These are phyloP conservation scores for Anorthoa munda DNA, from an alignment of 2,888 invertebrate species.

Conservation along the genomic window DNA sequence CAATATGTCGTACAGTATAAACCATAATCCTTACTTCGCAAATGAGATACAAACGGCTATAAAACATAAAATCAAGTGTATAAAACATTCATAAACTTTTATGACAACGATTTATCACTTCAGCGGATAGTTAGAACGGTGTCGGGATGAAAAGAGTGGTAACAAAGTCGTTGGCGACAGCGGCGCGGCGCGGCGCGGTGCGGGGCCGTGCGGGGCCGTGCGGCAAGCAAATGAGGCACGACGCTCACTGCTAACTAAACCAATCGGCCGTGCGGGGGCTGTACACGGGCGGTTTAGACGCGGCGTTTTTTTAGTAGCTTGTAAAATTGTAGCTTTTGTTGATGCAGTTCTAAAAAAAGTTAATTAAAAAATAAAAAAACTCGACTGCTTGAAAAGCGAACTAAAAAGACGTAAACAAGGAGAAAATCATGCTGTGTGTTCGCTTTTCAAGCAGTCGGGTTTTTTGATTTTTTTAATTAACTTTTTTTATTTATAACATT, in stretches of 20 bases:
- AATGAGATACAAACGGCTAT: conserved; percentile 55
- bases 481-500: too few relatives aligned
- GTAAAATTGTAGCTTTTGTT: not conserved
- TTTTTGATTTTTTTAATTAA: too few relatives aligned
- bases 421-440: too few relatives aligned
- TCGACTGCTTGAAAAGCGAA: too few relatives aligned
- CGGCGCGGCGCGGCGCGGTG: conserved; percentile 73
- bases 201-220: conserved; percentile 73
- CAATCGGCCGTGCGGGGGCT: conserved; percentile 82
- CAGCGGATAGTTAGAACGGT: conserved; percentile 84
- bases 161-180: conserved; percentile 80
- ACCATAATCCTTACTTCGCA: conserved; percentile 24
- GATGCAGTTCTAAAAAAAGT: not conserved
- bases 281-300: conserved; percentile 76
- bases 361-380: too few relatives aligned
- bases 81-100: conserved; percentile 71
- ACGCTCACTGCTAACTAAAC: conserved; percentile 91
- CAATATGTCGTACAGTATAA: conserved; percentile 11
- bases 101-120: conserved; percentile 83
- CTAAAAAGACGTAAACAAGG: too few relatives aligned
- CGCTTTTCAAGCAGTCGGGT: too few relatives aligned
- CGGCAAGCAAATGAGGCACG: conserved; percentile 90
- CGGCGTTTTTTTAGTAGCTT: not conserved
- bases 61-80: conserved; percentile 63
- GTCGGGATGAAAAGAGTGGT: conserved; percentile 88